phyloP scores from a whole-genome alignment of 2,797 vertebrate species.

The Amblyraja radiata region DNA sequence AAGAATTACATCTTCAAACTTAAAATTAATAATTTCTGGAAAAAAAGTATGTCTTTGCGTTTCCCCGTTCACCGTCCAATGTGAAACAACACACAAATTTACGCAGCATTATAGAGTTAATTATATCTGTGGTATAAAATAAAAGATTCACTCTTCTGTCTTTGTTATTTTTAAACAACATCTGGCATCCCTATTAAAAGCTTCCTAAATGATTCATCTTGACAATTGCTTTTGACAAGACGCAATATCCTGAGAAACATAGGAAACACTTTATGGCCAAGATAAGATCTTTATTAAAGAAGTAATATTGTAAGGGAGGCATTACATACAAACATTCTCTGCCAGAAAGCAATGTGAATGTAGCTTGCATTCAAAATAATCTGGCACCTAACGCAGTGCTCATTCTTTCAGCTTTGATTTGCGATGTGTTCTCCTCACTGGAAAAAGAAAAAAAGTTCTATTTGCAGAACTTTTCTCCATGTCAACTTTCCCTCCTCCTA shows the following conservation, averaged over 20 bases:
- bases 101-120: not conserved
- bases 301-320: not conserved
- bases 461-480: not conserved
- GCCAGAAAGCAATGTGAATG: not conserved
- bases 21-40: not conserved
- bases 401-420: not conserved
- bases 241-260: not conserved
- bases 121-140: not conserved
- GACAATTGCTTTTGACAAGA: not conserved
- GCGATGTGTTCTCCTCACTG: not conserved
- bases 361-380: not conserved
- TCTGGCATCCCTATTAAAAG: not conserved
- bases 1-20: not conserved
- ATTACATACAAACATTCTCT: not conserved
- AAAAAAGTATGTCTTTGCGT: not conserved
- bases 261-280: no score
- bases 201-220: conserved; percentile 4
- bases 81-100: not conserved
- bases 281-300: not conserved
- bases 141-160: not conserved
- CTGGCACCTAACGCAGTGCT: not conserved
- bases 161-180: not conserved
- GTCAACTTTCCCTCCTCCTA: not conserved
- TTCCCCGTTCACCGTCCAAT: not conserved
- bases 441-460: not conserved